phyloP scores from a whole-genome alignment of 2,113 vertebrate genomes.

The Oreochromis spilurus region DNA sequence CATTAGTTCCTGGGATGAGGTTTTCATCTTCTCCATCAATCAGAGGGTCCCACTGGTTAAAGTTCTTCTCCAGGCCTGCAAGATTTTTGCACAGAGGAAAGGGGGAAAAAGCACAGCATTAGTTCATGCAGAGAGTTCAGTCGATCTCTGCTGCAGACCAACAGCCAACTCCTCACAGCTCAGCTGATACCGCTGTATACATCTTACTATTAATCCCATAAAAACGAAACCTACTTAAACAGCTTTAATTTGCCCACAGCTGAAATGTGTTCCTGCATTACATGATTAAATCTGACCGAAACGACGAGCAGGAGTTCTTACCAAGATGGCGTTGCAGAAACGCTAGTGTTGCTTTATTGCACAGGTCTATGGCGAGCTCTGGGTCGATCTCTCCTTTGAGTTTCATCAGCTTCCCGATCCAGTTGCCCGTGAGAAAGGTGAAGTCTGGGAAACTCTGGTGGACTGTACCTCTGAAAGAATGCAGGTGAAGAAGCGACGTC shows the following conservation, averaged over 20 bases:
- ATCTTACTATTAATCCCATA: neutral
- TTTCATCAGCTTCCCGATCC: slow-evolving; percentile 80
- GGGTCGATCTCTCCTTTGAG: slow-evolving; percentile 89
- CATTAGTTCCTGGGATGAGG: slow-evolving; percentile 83
- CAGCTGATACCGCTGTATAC: neutral
- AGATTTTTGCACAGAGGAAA: neutral
- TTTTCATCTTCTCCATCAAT: slow-evolving; percentile 84
- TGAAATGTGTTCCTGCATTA: neutral
- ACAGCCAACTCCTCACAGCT: neutral
- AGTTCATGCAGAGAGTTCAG: neutral
- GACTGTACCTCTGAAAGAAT: slow-evolving; percentile 80
- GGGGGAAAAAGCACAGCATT: accelerated
- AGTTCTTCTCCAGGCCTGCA: slow-evolving; percentile 81
- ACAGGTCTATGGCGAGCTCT: slow-evolving; percentile 81
- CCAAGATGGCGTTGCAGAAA: slow-evolving; percentile 91
- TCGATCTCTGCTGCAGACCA: neutral
- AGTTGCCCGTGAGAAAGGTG: slow-evolving; percentile 83
- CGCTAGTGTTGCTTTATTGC: slow-evolving; percentile 87
- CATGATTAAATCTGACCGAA: neutral
- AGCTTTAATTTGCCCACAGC: neutral
- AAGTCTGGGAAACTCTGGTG: slow-evolving; percentile 96
- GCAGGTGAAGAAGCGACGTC: accelerated
- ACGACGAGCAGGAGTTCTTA: slow-evolving; percentile 6
- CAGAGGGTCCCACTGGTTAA: slow-evolving; percentile 85
- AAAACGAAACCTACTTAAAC: neutral